Conservation (phyloP, 92 coral and sea anemone species). For the Pocillopora grandis region DNA sequence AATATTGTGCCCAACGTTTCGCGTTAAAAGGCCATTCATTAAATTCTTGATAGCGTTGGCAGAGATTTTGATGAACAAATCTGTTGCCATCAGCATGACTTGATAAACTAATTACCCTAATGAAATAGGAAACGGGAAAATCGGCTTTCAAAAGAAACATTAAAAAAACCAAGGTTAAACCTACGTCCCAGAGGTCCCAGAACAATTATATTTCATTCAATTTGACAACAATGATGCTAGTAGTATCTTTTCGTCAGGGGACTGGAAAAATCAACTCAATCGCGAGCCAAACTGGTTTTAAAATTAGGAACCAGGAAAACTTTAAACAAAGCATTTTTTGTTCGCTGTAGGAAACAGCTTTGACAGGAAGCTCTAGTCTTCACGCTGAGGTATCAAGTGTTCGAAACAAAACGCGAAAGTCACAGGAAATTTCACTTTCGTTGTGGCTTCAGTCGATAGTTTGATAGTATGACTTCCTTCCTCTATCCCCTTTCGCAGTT, state of each 20-base stretch:
- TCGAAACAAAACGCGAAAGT: background rate
- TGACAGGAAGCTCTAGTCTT: background rate
- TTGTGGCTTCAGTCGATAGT: too few relatives aligned
- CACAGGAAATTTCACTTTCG: too few relatives aligned
- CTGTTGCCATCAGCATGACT: background rate
- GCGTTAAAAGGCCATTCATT: too few relatives aligned
- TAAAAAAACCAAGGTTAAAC: background rate
- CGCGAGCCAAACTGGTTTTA: too few relatives aligned
- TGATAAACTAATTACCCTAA: constrained; percentile 4
- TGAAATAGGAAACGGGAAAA: constrained; percentile 13
- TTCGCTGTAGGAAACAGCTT: constrained; percentile 3
- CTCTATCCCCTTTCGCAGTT: too few relatives aligned
- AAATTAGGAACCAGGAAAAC: background rate
- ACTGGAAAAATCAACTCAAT: too few relatives aligned
- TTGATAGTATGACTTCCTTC: too few relatives aligned
- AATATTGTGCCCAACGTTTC: too few relatives aligned
- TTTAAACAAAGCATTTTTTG: background rate
- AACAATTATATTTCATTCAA: too few relatives aligned
- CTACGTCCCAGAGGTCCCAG: background rate
- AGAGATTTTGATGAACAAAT: background rate
- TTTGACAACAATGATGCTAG: too few relatives aligned
- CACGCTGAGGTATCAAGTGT: background rate
- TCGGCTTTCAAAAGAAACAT: constrained; percentile 12
- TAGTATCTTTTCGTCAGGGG: too few relatives aligned
- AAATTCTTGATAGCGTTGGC: background rate